A percentile compares a stretch with the other conserved stretches of the same genome.
Conservation (phyloP, 2,888 invertebrate genomes). For the Argyresthia albistria region DNA sequence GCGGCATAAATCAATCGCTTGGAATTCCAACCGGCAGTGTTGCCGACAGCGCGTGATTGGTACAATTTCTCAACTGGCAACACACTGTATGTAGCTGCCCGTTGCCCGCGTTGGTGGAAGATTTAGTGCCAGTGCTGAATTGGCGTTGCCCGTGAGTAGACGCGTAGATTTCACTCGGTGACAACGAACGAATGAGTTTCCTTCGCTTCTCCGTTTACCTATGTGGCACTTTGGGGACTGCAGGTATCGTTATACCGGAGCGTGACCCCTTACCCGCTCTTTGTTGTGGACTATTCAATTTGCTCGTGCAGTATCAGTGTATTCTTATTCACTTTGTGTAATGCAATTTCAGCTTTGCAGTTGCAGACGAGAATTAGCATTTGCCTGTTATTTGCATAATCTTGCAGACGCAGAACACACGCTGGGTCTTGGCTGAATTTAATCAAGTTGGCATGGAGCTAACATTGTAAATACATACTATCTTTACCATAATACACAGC, state of each 20-base stretch:
- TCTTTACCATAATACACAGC: too few species aligned
- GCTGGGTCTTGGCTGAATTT: too few species aligned
- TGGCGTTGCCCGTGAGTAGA: background rate
- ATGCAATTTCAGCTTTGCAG: too few species aligned
- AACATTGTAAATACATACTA: too few species aligned
- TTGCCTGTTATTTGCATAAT: too few species aligned
- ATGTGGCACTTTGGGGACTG: background rate
- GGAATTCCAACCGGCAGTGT: constrained; percentile 17
- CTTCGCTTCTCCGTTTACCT: background rate
- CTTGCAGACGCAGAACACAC: too few species aligned
- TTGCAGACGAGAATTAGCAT: too few species aligned
- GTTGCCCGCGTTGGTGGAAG: background rate
- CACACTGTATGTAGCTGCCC: background rate
- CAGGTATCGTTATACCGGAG: background rate
- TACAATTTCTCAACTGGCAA: constrained; percentile 24
- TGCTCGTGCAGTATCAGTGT: background rate
- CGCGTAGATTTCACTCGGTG: background rate
- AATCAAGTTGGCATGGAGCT: too few species aligned
- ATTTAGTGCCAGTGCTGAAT: background rate
- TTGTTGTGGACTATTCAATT: background rate
- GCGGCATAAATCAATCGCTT: constrained; percentile 29
- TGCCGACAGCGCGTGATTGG: constrained; percentile 19
- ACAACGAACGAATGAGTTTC: background rate
- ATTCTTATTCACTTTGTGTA: background rate
- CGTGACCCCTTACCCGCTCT: background rate